A percentile compares a stretch with the other conserved stretches of the same genome.
Evolutionary conservation across 1,140 invertebrate genomes (phyloP).

Genomic region (Nylanderia fulva): DNA sequence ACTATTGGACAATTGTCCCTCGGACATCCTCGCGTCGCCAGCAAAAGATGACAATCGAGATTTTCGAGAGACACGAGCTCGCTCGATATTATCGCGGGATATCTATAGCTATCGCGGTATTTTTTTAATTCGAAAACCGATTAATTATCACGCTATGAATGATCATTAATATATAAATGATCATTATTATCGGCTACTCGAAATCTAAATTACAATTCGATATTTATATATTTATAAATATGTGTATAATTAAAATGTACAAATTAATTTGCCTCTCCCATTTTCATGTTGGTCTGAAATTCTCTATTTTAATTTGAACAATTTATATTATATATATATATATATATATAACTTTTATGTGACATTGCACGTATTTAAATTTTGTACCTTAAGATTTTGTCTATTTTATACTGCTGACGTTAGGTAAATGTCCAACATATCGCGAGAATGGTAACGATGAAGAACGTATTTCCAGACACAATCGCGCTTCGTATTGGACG

Average conservation of each 20-base stretch:
- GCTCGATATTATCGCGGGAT: not conserved
- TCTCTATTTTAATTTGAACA: not conserved
- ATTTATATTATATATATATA: not conserved
- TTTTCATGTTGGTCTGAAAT: not conserved
- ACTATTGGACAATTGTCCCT: slow-evolving; percentile 54
- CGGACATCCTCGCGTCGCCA: slow-evolving; percentile 49
- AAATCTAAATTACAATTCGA: not conserved
- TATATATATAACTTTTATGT: not conserved
- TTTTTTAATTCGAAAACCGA: not conserved
- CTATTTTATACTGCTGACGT: slow-evolving; percentile 3
- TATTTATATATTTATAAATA: not conserved
- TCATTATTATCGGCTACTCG: not conserved
- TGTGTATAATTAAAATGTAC: not conserved
- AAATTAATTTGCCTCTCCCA: too few species aligned
- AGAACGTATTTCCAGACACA: slow-evolving; percentile 43
- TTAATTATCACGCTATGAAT: slow-evolving; percentile 4
- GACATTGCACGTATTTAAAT: not conserved
- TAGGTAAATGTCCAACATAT: slow-evolving; percentile 22
- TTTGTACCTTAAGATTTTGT: not conserved
- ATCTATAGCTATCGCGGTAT: not conserved
- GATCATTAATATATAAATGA: not conserved
- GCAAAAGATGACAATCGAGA: slow-evolving; percentile 45
- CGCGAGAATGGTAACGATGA: slow-evolving; percentile 16
- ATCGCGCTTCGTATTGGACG: slow-evolving; percentile 34
- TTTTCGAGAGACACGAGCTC: not conserved